Evolutionary conservation across 37 sponge, comb jelly and placozoan species (phyloP).

Genomic region (Aplysina aerophoba): DNA sequence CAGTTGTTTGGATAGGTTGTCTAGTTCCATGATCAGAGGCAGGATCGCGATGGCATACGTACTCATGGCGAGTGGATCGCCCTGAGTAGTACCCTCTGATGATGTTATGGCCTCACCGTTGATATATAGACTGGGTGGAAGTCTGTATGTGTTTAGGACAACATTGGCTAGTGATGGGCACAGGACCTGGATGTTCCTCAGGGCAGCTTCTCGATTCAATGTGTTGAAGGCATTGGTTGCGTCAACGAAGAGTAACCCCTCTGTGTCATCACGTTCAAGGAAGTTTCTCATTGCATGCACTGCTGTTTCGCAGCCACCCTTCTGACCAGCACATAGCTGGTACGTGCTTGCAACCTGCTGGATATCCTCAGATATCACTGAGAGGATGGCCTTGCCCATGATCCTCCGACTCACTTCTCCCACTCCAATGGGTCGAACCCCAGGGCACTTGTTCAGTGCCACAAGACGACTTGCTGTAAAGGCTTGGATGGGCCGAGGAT

Average conservation of each 20-base stretch:
- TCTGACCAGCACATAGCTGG: slow-evolving; percentile 1
- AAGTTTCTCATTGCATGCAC: slow-evolving; percentile 26
- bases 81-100: slow-evolving; percentile 60
- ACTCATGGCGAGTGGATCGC: slow-evolving; percentile 46
- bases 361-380: background rate
- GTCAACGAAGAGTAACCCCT: slow-evolving; percentile 15
- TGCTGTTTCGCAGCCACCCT: background rate
- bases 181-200: slow-evolving; percentile 36
- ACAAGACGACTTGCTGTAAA: background rate
- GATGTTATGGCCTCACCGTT: slow-evolving; percentile 47
- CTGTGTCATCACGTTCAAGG: background rate
- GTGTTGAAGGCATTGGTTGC: slow-evolving; percentile 45
- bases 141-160: slow-evolving; percentile 38
- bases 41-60: slow-evolving; percentile 55
- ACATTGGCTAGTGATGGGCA: slow-evolving; percentile 41
- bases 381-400: background rate
- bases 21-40: slow-evolving; percentile 48
- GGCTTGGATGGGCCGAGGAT: background rate
- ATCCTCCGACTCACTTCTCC: background rate
- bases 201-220: slow-evolving; percentile 43
- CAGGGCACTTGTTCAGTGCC: slow-evolving; percentile 17
- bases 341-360: background rate
- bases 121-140: slow-evolving; percentile 22
- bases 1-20: background rate
- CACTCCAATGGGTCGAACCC: slow-evolving; percentile 18